Percentiles rank a stretch among this genome's conserved stretches.
These are phyloP conservation scores for Perca fluviatilis DNA, from an alignment of 2,113 vertebrate species.

Conservation along the genomic window DNA sequence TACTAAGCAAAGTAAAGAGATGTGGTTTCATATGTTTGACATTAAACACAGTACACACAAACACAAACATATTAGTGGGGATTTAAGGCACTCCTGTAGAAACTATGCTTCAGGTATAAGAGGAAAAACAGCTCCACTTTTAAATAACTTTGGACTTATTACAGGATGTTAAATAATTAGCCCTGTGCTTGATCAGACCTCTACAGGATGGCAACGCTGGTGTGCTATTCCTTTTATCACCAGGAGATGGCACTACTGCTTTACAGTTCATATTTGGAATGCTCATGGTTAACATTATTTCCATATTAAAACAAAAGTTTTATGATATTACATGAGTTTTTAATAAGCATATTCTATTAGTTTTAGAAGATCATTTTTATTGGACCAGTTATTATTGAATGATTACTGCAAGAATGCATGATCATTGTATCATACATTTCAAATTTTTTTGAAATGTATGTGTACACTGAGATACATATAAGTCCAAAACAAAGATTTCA, in stretches of 20 bases:
- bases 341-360: too few relatives aligned
- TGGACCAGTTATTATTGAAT: neutral
- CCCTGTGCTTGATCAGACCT: neutral
- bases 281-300: neutral
- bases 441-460: too few relatives aligned
- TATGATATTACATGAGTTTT: neutral
- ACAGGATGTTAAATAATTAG: too few relatives aligned
- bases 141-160: too few relatives aligned
- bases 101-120: too few relatives aligned
- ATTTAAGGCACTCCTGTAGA: too few relatives aligned
- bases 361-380: neutral
- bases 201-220: neutral
- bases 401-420: neutral
- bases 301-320: neutral
- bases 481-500: neutral
- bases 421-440: too few relatives aligned
- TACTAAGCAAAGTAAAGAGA: neutral
- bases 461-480: neutral
- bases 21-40: neutral
- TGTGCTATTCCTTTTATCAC: neutral
- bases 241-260: conserved; percentile 17
- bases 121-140: too few relatives aligned
- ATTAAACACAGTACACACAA: too few relatives aligned
- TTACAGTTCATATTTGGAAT: neutral
- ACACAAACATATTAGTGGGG: too few relatives aligned